A percentile compares a stretch with the other conserved stretches of the same genome.
phyloP scores from a whole-genome alignment of 2,113 vertebrate species.

The Psephotus haematonotus region DNA sequence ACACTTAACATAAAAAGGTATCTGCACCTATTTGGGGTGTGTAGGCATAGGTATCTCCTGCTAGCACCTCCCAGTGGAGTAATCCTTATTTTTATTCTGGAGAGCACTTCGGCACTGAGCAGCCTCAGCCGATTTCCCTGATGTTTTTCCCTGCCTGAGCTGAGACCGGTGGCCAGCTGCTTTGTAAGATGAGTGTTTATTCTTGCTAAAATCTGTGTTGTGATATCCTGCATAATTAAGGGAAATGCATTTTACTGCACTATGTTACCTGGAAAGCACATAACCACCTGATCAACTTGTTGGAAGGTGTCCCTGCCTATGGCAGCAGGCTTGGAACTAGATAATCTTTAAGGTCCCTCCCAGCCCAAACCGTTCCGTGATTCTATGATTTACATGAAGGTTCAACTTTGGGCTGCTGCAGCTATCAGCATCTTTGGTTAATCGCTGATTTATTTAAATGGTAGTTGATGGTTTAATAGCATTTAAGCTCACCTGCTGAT shows the following conservation, averaged over 20 bases:
- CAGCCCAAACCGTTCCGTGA: not conserved
- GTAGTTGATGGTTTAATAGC: not conserved
- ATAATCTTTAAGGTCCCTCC: not conserved
- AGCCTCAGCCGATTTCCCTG: not conserved
- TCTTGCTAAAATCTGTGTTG: slow-evolving; percentile 3
- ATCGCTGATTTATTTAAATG: not conserved
- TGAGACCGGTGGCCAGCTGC: not conserved
- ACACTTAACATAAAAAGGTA: not conserved
- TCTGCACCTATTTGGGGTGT: not conserved
- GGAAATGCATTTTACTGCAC: not conserved
- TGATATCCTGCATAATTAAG: not conserved
- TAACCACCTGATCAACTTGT: not conserved
- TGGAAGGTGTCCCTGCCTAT: not conserved
- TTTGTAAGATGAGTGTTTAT: not conserved
- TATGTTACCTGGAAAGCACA: not conserved
- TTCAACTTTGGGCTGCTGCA: not conserved
- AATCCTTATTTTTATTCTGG: not conserved
- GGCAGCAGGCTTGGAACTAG: not conserved
- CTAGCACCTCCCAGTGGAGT: not conserved
- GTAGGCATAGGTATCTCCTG: not conserved
- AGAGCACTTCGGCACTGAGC: not conserved
- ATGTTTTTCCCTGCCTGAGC: not conserved
- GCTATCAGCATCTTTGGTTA: not conserved
- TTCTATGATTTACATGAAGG: not conserved
- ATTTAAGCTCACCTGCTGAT: not conserved